phyloP scores from a whole-genome alignment of 2,797 vertebrate species.

The Hephaestus fuliginosus region DNA sequence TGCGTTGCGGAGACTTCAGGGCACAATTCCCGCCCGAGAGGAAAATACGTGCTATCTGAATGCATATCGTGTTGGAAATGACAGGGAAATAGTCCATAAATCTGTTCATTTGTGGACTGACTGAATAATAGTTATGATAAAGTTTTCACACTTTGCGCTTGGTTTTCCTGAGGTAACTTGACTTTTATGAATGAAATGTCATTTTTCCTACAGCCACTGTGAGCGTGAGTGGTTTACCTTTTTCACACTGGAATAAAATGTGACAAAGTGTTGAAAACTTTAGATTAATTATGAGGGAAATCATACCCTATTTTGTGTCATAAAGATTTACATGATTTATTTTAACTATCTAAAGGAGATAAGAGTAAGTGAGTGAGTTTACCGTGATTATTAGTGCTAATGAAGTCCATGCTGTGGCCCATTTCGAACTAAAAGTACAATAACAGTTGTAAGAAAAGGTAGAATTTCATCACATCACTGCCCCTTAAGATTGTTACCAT shows the following conservation, averaged over 20 bases:
- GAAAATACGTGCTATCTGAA: slow-evolving; percentile 44
- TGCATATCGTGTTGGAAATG: not conserved
- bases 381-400: slow-evolving; percentile 8
- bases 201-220: not conserved
- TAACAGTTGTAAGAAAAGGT: slow-evolving; percentile 8
- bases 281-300: slow-evolving; percentile 13
- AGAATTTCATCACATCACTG: slow-evolving; percentile 17
- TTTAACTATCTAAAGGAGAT: slow-evolving; percentile 21
- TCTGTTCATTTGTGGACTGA: not conserved
- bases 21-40: slow-evolving; percentile 9
- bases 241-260: not conserved
- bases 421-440: slow-evolving; percentile 8
- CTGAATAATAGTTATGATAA: not conserved
- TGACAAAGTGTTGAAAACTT: not conserved
- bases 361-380: not conserved
- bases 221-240: no score
- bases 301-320: not conserved
- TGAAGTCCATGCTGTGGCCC: slow-evolving; percentile 9
- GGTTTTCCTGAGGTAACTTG: not conserved
- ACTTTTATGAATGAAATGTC: not conserved
- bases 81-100: not conserved
- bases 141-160: not conserved
- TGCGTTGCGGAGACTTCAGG: slow-evolving; percentile 27
- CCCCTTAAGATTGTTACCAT: slow-evolving; percentile 34
- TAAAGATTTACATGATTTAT: slow-evolving; percentile 33